Evolutionary conservation across 64 coral and sea anemone genomes (phyloP).

Genomic region (Stylophora pistillata): DNA sequence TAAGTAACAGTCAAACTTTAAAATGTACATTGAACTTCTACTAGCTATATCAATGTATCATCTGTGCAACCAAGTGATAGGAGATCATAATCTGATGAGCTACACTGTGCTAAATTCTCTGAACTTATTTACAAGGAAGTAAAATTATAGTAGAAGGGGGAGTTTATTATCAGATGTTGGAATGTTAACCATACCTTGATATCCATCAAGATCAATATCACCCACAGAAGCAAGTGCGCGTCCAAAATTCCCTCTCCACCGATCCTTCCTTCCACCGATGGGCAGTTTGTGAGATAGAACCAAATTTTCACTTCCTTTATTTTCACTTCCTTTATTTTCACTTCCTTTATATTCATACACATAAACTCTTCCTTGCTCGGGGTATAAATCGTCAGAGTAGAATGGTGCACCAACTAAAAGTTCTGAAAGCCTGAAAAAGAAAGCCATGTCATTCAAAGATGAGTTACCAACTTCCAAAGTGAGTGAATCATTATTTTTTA

Average conservation of each 20-base stretch:
- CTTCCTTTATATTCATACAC: conserved; percentile 77
- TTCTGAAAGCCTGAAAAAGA: conserved; percentile 46
- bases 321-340: conserved; percentile 77
- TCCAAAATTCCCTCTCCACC: conserved; percentile 72
- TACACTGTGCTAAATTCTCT: too few species aligned
- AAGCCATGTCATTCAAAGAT: neutral
- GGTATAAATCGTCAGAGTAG: conserved; percentile 61
- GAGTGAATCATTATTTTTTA: too few species aligned
- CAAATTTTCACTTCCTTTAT: conserved; percentile 58
- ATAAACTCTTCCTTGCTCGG: conserved; percentile 71
- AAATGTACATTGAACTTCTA: too few species aligned
- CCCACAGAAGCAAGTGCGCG: conserved; percentile 70
- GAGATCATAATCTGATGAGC: too few species aligned
- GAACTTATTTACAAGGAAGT: too few species aligned
- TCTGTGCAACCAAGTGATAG: too few species aligned
- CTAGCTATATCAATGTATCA: too few species aligned
- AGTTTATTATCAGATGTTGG: neutral
- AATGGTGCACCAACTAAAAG: conserved; percentile 88
- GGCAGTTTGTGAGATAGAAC: conserved; percentile 35
- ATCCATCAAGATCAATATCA: conserved; percentile 88
- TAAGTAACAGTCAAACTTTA: too few species aligned
- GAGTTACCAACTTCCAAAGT: neutral
- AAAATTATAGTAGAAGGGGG: too few species aligned
- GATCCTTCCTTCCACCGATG: neutral
- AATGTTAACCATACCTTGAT: conserved; percentile 57